Evolutionary conservation across 2,797 vertebrate species (phyloP).

Genomic region (Dipus sagitta): DNA sequence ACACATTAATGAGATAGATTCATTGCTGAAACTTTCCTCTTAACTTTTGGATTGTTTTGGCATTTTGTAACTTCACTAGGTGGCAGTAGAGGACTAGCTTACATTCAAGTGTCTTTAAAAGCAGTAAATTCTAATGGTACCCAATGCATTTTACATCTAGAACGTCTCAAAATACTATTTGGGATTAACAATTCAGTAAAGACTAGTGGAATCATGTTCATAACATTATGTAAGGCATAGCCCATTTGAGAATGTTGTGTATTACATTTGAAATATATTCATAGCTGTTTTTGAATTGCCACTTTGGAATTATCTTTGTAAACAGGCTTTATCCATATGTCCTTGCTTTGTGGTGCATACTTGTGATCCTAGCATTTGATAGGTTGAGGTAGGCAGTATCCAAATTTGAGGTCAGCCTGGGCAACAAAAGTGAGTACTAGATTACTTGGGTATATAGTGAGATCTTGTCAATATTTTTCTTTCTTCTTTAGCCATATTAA

Average conservation of each 20-base stretch:
- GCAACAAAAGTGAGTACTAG: background rate
- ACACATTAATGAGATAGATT: background rate
- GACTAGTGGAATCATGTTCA: background rate
- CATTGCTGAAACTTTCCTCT: background rate
- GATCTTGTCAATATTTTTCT: background rate
- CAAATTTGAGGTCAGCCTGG: background rate
- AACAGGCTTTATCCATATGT: background rate
- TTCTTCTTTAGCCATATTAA: conserved; percentile 19
- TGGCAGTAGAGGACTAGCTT: conserved; percentile 74
- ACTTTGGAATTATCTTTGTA: conserved; percentile 57
- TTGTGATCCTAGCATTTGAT: background rate
- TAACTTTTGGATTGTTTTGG: conserved; percentile 2
- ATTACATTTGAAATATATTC: conserved; percentile 41
- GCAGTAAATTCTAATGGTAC: background rate
- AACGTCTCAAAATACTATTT: conserved; percentile 27
- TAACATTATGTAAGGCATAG: background rate
- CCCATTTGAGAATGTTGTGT: conserved; percentile 14
- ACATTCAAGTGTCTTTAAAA: conserved; percentile 26
- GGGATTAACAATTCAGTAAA: conserved; percentile 58
- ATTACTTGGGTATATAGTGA: background rate
- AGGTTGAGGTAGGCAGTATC: background rate
- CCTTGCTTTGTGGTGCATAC: background rate
- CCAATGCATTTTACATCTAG: background rate
- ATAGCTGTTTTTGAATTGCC: background rate
- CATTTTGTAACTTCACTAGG: conserved; percentile 66